phyloP scores from a whole-genome alignment of 2,113 vertebrate genomes.

The Strigops habroptila region DNA sequence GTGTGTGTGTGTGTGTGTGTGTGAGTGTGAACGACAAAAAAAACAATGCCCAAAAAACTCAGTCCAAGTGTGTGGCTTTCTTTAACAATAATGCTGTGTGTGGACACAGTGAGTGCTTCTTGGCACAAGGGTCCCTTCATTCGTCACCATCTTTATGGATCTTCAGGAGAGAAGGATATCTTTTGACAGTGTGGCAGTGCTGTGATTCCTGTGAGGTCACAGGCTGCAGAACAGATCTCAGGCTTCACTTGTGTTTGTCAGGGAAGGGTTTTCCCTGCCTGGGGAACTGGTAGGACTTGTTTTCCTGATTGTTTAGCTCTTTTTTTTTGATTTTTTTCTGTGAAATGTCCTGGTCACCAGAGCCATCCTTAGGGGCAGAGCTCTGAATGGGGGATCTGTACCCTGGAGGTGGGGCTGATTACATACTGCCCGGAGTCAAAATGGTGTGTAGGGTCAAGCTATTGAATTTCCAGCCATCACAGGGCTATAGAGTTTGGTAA shows the following conservation, averaged over 20 bases:
- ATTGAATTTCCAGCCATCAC: background rate
- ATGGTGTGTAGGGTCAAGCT: background rate
- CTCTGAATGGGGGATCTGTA: background rate
- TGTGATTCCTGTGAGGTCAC: background rate
- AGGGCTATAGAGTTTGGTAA: background rate
- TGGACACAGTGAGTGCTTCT: background rate
- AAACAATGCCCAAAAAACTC: background rate
- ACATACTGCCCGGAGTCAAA: background rate
- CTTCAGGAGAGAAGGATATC: background rate
- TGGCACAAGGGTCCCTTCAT: background rate
- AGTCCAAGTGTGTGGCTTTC: background rate
- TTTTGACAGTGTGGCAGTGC: background rate
- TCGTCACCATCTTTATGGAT: background rate
- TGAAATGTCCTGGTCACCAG: background rate
- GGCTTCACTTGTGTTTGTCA: background rate
- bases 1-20: no score
- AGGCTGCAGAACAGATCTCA: background rate
- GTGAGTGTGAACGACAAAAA: no score
- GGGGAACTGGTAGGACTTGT: background rate
- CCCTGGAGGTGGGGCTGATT: background rate
- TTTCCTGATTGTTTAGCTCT: background rate
- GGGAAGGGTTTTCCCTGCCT: background rate
- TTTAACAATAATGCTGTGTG: background rate
- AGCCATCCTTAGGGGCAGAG: background rate
- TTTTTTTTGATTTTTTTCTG: background rate